These are phyloP conservation scores for Amiota communis DNA, from an alignment of 2,888 invertebrate genomes.

Conservation along the genomic window DNA sequence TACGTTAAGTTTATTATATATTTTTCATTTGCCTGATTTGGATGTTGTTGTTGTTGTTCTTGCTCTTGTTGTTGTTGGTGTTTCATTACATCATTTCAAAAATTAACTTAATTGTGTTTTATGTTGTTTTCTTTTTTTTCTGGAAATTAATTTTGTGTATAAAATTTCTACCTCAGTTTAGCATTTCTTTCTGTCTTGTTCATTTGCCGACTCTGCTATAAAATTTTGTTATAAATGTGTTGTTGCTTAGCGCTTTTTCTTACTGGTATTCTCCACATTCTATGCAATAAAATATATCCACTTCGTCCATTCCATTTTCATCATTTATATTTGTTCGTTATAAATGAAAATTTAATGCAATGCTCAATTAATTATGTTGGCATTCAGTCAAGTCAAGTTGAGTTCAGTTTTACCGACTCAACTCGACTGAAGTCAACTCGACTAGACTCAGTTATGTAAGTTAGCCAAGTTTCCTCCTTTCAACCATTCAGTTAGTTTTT, in stretches of 20 bases:
- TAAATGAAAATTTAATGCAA: conserved; percentile 29
- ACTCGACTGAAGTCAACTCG: neutral
- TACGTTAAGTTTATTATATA: conserved; percentile 60
- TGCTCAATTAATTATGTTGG: conserved; percentile 32
- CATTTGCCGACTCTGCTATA: neutral
- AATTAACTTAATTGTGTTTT: conserved; percentile 62
- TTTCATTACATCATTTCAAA: conserved; percentile 57
- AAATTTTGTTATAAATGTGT: neutral
- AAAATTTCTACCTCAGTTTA: conserved; percentile 56
- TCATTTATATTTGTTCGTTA: neutral
- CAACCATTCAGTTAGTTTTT: neutral
- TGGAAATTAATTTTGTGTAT: conserved; percentile 66
- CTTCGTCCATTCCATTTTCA: neutral
- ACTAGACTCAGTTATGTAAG: neutral
- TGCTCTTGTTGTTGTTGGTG: conserved; percentile 12
- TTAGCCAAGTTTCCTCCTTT: neutral
- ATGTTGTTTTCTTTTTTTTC: conserved; percentile 53
- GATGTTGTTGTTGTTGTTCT: conserved; percentile 33
- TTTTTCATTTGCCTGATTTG: conserved; percentile 64
- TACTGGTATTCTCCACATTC: neutral
- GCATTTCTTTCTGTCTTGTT: neutral
- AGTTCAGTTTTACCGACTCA: too few species aligned
- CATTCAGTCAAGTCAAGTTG: conserved; percentile 3
- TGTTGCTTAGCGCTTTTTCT: neutral
- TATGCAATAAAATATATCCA: neutral